Base-by-base conservation (phyloP, 1,140 invertebrate genomes). In the Cepaea nemoralis region DNA sequence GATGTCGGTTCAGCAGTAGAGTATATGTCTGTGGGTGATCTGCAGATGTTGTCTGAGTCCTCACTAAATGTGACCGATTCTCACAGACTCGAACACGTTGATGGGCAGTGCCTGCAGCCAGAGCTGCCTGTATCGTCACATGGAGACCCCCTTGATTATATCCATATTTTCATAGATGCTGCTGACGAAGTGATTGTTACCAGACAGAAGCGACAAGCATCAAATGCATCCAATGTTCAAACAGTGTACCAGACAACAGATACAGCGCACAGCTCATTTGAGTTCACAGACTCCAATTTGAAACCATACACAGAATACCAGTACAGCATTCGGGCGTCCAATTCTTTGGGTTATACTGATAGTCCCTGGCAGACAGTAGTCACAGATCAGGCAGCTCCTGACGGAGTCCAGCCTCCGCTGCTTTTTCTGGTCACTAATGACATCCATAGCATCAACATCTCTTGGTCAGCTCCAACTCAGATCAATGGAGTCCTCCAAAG, bases 401-500 rank as follows among this genome's bases (percentile, higher is more conserved):
- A 83, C 40, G 88, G 88, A 69, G 83, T 91, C 10, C 63, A 77
- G 31, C 86, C 89, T n/a, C 90, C 90, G 42, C 78, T 12, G 0
- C 85, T 91, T 14, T 78, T 80, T 31, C 79, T 83, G 59, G 37
- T 90, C 22, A 55, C 74, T 19, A 76, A 83, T 50, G 45, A 86
- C 22, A 80, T 86, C 31, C 84, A 88, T 81, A 82, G 79, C 45
- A 70, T 90, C 19, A 82, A 85, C 27, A 84, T 90, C 31, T 86
- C 85, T 31, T 91, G 90, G 90, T 79, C 80, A 5, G 71, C 82
- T 14, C 90, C 90, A 10, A 66, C 83, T n/a, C 81, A 82, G 59
- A 81, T 85, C 22, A 91, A 91, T 85, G 90, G 90, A 19, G 85
- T 91, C 19, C 83, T 91, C 10, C 86, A 88, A 82, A 87, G 86